phyloP scores from a whole-genome alignment of 2,113 vertebrate species.

The Synchiropus splendidus region DNA sequence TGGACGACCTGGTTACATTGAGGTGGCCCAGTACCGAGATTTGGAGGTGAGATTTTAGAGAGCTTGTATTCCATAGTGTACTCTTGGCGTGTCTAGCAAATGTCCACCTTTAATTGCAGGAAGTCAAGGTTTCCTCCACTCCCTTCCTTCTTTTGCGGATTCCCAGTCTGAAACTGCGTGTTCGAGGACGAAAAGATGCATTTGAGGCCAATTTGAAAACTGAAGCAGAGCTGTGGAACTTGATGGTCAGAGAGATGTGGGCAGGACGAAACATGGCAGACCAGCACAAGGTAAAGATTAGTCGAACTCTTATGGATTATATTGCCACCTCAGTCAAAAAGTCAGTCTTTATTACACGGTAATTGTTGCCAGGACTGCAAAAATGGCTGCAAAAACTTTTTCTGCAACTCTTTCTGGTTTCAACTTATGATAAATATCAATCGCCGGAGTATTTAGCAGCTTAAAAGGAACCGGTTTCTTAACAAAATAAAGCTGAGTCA shows the following conservation, averaged over 20 bases:
- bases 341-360: too few species aligned
- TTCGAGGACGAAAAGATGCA: constrained; percentile 68
- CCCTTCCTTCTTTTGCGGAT: constrained; percentile 80
- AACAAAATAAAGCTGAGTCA: too few species aligned
- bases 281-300: constrained; percentile 79
- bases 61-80: too few species aligned
- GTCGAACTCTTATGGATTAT: not conserved
- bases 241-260: constrained; percentile 98
- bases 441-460: too few species aligned
- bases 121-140: constrained; percentile 78
- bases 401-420: too few species aligned
- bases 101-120: constrained; percentile 54
- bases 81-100: too few species aligned
- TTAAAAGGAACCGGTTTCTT: too few species aligned
- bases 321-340: too few species aligned
- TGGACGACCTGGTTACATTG: constrained; percentile 77
- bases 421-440: too few species aligned
- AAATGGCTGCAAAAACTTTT: too few species aligned
- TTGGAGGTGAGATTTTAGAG: constrained; percentile 70
- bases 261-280: constrained; percentile 88
- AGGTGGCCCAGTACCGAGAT: constrained; percentile 84
- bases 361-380: too few species aligned
- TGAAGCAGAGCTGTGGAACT: constrained; percentile 89
- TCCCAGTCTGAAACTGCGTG: constrained; percentile 81
- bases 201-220: constrained; percentile 93